Evolutionary conservation across 2,797 vertebrate genomes (phyloP), one percentile per base, ranked within the genome.

Genomic region (Psittacula echo): DNA sequence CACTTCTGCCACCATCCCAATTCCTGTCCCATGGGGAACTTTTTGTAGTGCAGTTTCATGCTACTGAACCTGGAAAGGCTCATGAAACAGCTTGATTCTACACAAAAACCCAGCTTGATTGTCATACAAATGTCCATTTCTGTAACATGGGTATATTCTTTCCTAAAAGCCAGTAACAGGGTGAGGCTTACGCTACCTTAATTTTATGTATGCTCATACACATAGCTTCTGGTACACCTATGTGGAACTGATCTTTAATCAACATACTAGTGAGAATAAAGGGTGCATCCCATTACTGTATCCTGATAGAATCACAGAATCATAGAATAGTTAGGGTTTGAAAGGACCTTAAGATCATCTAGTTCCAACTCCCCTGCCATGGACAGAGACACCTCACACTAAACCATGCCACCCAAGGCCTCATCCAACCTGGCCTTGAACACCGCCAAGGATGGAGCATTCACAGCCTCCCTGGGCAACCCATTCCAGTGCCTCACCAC

Each of bases 211-310:
- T 24, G 10, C 7, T 67, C 37, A 29, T 60, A 47, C 8, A 7
- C 0, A 0, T 22, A 19, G 12, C 32, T 93, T 85, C 42, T 77
- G 34, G 21, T 29, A 32, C 11, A 39, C 11, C 10, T 50, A 39
- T 1, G 1, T 45, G 50, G 41, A 65, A 42, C 8, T 72, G 72
- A 56, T 87, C 26, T 17, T 91, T 70, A 27, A 47, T 21, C 21
- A 54, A 19, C 4, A 7, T 54, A 37, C 4, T 42, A 60, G 4
- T 24, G 11, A 82, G 22, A 85, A 26, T 50, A 45, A 91, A 72
- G 65, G 76, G 67, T 32, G 4, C 11, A 51, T 3, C 27, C 62
- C 22, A 13, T 72, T 53, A 32, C 9, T 60, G 44, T 16, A 62
- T 64, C 22, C 44, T 64, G 20, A 29, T 17, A 72, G 42, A 39